A percentile compares a stretch with the other conserved stretches of the same genome.
Conservation (phyloP, 2,888 invertebrate genomes). For the Acanthosepion pharaonis region DNA sequence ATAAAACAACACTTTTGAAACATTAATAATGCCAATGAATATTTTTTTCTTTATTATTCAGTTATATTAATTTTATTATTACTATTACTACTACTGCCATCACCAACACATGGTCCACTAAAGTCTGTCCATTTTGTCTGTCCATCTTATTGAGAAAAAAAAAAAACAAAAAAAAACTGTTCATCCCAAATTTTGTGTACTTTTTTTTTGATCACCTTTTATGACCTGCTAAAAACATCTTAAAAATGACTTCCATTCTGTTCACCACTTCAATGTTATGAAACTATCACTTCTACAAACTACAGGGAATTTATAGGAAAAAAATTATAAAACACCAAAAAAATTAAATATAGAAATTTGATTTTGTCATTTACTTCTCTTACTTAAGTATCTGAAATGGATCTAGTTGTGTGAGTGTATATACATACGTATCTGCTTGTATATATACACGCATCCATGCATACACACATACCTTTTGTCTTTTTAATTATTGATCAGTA, state of each 20-base stretch:
- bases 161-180: not conserved
- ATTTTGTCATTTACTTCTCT: too few species aligned
- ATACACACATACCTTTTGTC: not conserved
- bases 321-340: not conserved
- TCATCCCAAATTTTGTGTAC: constrained; percentile 33
- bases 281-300: not conserved
- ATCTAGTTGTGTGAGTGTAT: too few species aligned
- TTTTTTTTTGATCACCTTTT: constrained; percentile 11
- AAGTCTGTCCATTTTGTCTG: constrained; percentile 10
- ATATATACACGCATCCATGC: not conserved
- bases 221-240: not conserved
- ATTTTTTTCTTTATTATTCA: not conserved
- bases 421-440: not conserved
- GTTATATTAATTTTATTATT: not conserved
- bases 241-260: not conserved
- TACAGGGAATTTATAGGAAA: not conserved
- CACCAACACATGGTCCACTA: constrained; percentile 33
- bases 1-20: not conserved
- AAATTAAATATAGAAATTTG: too few species aligned
- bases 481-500: not conserved
- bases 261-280: not conserved
- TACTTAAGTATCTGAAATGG: too few species aligned
- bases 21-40: not conserved
- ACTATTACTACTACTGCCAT: constrained; percentile 33
- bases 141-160: too few species aligned